Conservation (phyloP, 2,113 vertebrate species). For the Paratilapia polleni region DNA sequence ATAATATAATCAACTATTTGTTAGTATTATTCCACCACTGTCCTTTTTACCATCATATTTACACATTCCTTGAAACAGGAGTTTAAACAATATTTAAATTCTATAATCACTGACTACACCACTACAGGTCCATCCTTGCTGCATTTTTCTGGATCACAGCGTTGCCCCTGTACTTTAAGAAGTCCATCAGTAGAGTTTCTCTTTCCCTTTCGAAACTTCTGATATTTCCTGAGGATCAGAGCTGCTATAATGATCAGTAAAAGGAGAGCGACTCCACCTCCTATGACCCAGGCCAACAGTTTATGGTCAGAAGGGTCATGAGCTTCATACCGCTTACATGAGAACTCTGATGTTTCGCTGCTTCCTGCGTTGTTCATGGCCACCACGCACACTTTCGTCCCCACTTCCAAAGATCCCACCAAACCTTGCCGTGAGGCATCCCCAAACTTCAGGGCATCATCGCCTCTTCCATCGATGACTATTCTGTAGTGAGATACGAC, state of each 20-base stretch:
- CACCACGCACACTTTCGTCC: slow-evolving; percentile 78
- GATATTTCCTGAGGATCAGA: slow-evolving; percentile 59
- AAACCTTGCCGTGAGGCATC: slow-evolving; percentile 31
- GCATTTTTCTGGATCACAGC: slow-evolving; percentile 45
- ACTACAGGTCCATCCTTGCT: not conserved
- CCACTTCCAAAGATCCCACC: slow-evolving; percentile 61
- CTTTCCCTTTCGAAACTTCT: slow-evolving; percentile 48
- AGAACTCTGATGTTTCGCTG: slow-evolving; percentile 58
- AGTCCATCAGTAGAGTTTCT: slow-evolving; percentile 54
- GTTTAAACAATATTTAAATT: slow-evolving; percentile 10
- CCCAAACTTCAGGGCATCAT: slow-evolving; percentile 15
- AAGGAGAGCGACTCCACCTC: slow-evolving; percentile 64
- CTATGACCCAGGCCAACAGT: slow-evolving; percentile 50
- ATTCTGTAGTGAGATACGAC: slow-evolving; percentile 73
- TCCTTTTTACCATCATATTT: not conserved
- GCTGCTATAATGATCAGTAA: slow-evolving; percentile 55
- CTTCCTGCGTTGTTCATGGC: slow-evolving; percentile 72
- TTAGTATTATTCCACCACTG: slow-evolving; percentile 2
- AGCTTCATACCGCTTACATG: slow-evolving; percentile 65
- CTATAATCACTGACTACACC: not conserved
- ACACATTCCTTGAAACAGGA: slow-evolving; percentile 38
- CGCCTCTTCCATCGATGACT: slow-evolving; percentile 35
- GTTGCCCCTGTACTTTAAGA: slow-evolving; percentile 65
- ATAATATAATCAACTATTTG: not conserved
- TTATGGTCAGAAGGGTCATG: not conserved